Evolutionary conservation across 2,888 invertebrate genomes (phyloP).

Genomic region (Lycaena phlaeas): DNA sequence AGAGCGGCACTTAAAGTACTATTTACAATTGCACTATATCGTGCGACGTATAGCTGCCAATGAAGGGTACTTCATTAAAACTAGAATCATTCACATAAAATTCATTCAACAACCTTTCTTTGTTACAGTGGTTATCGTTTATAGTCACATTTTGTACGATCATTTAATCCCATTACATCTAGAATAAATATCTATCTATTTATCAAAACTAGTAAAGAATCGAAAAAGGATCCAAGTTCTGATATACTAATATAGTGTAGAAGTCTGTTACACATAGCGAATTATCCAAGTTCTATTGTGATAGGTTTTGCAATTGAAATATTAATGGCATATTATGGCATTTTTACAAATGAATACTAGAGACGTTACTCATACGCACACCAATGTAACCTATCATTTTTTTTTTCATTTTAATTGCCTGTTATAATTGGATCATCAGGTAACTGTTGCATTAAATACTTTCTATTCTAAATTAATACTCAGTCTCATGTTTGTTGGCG

Average conservation of each 20-base stretch:
- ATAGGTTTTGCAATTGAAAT: slow-evolving; percentile 3
- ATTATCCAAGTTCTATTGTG: not conserved
- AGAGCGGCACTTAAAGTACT: slow-evolving; percentile 47
- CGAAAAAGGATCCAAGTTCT: slow-evolving; percentile 26
- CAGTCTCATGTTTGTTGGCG: slow-evolving; percentile 70
- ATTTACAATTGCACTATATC: slow-evolving; percentile 52
- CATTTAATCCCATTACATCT: slow-evolving; percentile 34
- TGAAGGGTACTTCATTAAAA: slow-evolving; percentile 51
- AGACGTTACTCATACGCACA: not conserved
- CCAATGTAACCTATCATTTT: slow-evolving; percentile 18
- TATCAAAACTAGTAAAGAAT: slow-evolving; percentile 31
- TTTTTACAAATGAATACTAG: not conserved
- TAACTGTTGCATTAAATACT: slow-evolving; percentile 44
- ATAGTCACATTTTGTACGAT: slow-evolving; percentile 69
- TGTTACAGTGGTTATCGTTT: slow-evolving; percentile 31
- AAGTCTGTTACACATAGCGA: not conserved
- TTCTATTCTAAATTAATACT: slow-evolving; percentile 59
- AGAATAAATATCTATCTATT: slow-evolving; percentile 20
- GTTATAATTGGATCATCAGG: slow-evolving; percentile 24
- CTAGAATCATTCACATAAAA: slow-evolving; percentile 24
- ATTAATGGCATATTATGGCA: slow-evolving; percentile 1
- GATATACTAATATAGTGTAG: slow-evolving; percentile 14
- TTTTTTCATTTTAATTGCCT: slow-evolving; percentile 32
- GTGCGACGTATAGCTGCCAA: slow-evolving; percentile 54
- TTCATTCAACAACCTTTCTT: slow-evolving; percentile 40